A percentile compares a stretch with the other conserved stretches of the same genome.
These are phyloP conservation scores for Caretta caretta DNA, from an alignment of 2,113 vertebrate species.

Conservation along the genomic window DNA sequence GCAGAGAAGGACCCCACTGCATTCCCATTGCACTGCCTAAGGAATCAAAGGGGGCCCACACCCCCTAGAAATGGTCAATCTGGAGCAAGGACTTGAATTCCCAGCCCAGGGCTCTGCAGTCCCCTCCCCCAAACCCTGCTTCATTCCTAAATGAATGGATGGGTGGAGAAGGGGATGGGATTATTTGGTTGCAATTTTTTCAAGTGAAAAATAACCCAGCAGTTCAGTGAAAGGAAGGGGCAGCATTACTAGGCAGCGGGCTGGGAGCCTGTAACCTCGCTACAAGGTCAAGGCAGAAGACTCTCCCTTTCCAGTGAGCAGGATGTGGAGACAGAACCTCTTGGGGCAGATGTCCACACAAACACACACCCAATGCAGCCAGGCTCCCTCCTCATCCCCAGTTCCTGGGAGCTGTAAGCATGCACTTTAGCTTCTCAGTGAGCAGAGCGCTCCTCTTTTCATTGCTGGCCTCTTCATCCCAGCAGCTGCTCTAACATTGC, in stretches of 20 bases:
- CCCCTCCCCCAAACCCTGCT: constrained; percentile 58
- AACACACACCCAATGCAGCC: fast-evolving
- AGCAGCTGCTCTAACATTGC: background rate
- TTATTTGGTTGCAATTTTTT: constrained; percentile 52
- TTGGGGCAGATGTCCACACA: background rate
- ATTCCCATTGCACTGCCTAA: background rate
- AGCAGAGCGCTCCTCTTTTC: background rate
- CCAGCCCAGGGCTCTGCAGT: constrained; percentile 3
- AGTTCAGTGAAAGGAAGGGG: constrained; percentile 18
- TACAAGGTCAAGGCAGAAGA: background rate
- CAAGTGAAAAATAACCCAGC: constrained; percentile 65
- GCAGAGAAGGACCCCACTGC: background rate
- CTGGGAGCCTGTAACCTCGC: constrained; percentile 11
- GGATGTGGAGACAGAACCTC: background rate
- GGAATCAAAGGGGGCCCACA: background rate
- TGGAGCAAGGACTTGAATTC: background rate
- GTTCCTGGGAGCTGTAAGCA: background rate
- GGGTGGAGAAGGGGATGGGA: constrained; percentile 36
- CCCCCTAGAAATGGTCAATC: background rate
- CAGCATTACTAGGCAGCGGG: constrained; percentile 16
- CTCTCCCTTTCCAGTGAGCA: background rate
- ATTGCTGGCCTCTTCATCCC: background rate
- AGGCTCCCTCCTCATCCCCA: background rate
- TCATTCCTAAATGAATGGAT: background rate
- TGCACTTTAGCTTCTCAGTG: fast-evolving